Evolutionary conservation across 2,888 invertebrate genomes (phyloP).

Genomic region (Drosophila niveifrons): DNA sequence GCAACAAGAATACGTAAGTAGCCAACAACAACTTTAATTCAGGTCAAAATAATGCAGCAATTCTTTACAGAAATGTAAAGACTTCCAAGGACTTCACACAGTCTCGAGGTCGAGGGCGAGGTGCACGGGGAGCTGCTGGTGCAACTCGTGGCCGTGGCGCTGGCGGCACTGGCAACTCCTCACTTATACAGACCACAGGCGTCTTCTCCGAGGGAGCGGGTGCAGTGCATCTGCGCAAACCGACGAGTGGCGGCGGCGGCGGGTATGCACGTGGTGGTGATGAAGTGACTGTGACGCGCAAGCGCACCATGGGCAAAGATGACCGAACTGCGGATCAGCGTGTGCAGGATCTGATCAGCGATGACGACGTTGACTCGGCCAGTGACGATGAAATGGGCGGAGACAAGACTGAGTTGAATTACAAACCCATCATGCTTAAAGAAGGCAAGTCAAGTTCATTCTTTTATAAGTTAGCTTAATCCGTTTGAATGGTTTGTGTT

Average conservation of each 20-base stretch:
- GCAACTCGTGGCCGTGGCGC: conserved; percentile 69
- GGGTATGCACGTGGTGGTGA: conserved; percentile 71
- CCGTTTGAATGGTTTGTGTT: too few relatives aligned
- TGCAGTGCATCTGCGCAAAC: conserved; percentile 71
- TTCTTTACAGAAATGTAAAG: conserved; percentile 82
- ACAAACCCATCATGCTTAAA: conserved; percentile 81
- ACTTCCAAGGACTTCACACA: conserved; percentile 84
- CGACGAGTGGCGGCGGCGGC: conserved; percentile 62
- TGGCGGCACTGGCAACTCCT: conserved; percentile 70
- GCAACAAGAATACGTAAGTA: conserved; percentile 87
- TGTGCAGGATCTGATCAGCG: conserved; percentile 76
- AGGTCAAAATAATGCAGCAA: neutral
- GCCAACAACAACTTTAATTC: conserved; percentile 1
- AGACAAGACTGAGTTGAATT: conserved; percentile 80
- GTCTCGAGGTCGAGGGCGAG: conserved; percentile 57
- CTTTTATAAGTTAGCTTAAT: neutral
- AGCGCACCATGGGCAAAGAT: conserved; percentile 80
- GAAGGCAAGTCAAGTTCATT: conserved; percentile 71
- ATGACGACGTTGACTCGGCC: conserved; percentile 74
- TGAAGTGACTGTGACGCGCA: conserved; percentile 69
- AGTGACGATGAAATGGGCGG: conserved; percentile 69
- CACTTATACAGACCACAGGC: conserved; percentile 84
- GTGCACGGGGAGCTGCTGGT: conserved; percentile 68
- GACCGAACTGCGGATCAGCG: conserved; percentile 72
- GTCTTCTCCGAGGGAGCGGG: conserved; percentile 85